phyloP scores from a whole-genome alignment of 2,888 invertebrate species.

The Cryptus viduatorius region DNA sequence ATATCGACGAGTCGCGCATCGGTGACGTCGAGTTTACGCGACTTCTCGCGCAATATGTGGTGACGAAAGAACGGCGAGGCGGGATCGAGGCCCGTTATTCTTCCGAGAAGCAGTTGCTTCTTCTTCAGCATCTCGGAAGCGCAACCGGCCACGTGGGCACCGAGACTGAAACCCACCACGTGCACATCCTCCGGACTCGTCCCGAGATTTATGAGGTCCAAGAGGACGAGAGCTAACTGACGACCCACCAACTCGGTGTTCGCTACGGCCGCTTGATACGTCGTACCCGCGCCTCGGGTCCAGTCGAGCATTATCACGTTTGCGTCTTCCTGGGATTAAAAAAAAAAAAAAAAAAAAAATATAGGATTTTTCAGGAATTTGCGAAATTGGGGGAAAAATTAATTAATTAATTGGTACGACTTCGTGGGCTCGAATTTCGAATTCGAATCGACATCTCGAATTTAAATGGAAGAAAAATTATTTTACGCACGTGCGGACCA shows the following conservation, averaged over 20 bases:
- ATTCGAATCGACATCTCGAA: too few species aligned
- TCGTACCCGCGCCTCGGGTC: slow-evolving; percentile 87
- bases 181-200: slow-evolving; percentile 85
- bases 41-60: slow-evolving; percentile 86
- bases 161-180: slow-evolving; percentile 87
- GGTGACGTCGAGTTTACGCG: slow-evolving; percentile 87
- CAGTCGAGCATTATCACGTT: slow-evolving; percentile 87
- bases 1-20: slow-evolving; percentile 90
- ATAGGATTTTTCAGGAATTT: not conserved
- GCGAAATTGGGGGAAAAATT: not conserved
- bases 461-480: too few species aligned
- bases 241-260: slow-evolving; percentile 88
- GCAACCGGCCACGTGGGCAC: slow-evolving; percentile 88
- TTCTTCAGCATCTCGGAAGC: slow-evolving; percentile 86
- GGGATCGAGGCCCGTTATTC: slow-evolving; percentile 88
- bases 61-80: slow-evolving; percentile 88
- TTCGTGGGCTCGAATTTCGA: too few species aligned
- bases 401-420: not conserved
- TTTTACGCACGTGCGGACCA: too few species aligned
- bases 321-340: slow-evolving; percentile 85
- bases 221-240: slow-evolving; percentile 86
- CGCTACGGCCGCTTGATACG: slow-evolving; percentile 87
- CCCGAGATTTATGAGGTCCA: slow-evolving; percentile 85
- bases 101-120: slow-evolving; percentile 85
- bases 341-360: slow-evolving; percentile 13